A percentile compares a stretch with the other conserved stretches of the same genome.
Conservation (phyloP, 2,888 invertebrate genomes). For the Autographa gamma region DNA sequence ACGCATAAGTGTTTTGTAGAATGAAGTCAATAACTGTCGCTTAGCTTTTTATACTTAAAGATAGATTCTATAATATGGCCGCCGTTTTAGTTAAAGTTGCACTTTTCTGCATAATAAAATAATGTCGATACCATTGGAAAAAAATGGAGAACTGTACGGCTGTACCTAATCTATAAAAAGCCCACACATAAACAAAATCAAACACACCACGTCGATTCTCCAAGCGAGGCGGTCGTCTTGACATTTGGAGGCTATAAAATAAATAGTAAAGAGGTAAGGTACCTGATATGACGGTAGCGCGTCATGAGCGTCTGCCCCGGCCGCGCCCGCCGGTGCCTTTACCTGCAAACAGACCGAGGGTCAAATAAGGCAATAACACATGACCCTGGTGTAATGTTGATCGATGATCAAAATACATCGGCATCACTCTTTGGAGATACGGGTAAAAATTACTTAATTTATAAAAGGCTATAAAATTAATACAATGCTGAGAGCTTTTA, state of each 20-base stretch:
- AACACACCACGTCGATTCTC: background rate
- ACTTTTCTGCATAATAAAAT: too few species aligned
- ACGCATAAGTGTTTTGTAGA: too few species aligned
- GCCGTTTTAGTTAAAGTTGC: too few species aligned
- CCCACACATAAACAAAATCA: background rate
- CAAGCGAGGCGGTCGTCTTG: background rate
- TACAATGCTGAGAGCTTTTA: too few species aligned
- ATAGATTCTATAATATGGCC: too few species aligned
- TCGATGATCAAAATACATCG: background rate
- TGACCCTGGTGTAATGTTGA: background rate
- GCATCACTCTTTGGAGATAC: conserved; percentile 2
- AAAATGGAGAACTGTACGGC: too few species aligned
- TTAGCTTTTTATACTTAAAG: too few species aligned
- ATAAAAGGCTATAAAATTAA: too few species aligned
- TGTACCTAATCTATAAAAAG: background rate
- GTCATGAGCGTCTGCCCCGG: conserved; percentile 71
- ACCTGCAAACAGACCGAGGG: conserved; percentile 73
- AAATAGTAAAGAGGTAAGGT: conserved; percentile 24
- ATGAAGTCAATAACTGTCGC: too few species aligned
- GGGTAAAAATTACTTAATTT: too few species aligned
- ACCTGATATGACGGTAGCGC: conserved; percentile 67
- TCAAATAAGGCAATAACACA: conserved; percentile 50
- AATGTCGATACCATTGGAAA: too few species aligned
- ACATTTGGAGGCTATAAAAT: background rate
- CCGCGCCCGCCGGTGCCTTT: conserved; percentile 58